Evolutionary conservation across 2,888 invertebrate species (phyloP), one percentile per base, ranked within the genome.

Genomic region (Argyresthia goedartella): DNA sequence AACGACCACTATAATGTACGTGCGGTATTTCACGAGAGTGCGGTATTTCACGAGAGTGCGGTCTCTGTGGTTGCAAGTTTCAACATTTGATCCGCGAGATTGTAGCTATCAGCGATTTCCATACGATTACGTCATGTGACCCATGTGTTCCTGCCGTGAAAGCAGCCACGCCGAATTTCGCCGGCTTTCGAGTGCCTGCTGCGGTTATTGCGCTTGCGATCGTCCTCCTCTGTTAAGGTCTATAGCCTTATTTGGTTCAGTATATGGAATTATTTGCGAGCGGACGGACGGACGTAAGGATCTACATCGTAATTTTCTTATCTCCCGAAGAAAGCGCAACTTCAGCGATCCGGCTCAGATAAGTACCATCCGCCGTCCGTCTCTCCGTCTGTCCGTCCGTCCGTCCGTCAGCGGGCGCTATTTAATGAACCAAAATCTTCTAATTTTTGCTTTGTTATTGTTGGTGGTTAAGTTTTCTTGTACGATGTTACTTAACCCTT

Each of bases 271-370:
- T n/a, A n/a, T n/a, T 25, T 2, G 25, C 25, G 25, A 6, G 6
- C 25, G 25, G 25, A 25, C 25, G 25, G 25, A 25, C 25, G 25
- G 25, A 25, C 25, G 25, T 25, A 25, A 25, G 25, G 25, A 25
- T 25, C 25, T 25, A 4, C 2, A 25, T 25, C 63, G 66, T 74
- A 67, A 73, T 65, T 64, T 53, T 65, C 63, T 69, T 75, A 76
- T 76, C 73, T 69, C 55, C 39, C 73, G 67, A 80, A 14, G 48
- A 81, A 81, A 81, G 80, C 65, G 53, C 45, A 48, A 52, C 54
- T 46, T 55, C 52, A 62, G 67, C 64, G 64, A 46, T 53, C 55
- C 49, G 54, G 52, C 52, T 59, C 56, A 59, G 36, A 39, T 39
- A 39, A 25, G 39, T 39, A 39, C 8, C 39, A 11, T 36, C 36